phyloP scores from a whole-genome alignment of 2,113 vertebrate species.

The Chrysemys picta region DNA sequence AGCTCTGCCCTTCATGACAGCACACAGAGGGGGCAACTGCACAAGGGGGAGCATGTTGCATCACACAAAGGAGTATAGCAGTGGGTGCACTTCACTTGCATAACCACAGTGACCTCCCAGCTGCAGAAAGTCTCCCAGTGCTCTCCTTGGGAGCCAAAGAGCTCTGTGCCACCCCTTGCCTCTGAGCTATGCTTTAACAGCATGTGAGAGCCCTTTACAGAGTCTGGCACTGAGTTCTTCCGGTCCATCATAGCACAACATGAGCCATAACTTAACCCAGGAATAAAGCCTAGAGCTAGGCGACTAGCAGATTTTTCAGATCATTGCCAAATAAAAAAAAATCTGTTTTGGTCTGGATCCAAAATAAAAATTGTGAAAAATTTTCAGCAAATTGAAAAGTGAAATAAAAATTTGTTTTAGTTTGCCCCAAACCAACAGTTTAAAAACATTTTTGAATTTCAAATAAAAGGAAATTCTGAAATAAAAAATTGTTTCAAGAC shows the following conservation, averaged over 20 bases:
- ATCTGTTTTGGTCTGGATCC: not conserved
- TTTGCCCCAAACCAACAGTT: not conserved
- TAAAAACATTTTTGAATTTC: not conserved
- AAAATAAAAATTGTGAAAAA: not conserved
- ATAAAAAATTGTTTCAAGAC: not conserved
- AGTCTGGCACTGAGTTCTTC: not conserved
- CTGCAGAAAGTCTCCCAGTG: not conserved
- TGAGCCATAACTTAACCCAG: not conserved
- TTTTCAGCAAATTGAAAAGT: not conserved
- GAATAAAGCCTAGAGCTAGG: not conserved
- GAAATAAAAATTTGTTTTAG: not conserved
- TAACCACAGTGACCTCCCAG: not conserved
- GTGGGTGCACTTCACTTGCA: not conserved
- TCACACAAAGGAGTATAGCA: not conserved
- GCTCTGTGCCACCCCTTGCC: not conserved
- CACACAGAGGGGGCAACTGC: not conserved
- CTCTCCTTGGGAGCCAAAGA: not conserved
- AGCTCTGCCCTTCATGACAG: not conserved
- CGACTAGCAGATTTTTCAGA: not conserved
- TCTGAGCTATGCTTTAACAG: not conserved
- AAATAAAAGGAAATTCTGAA: not conserved
- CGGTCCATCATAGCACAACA: not conserved
- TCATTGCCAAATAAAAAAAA: not conserved
- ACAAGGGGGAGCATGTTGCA: not conserved
- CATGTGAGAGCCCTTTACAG: not conserved